Base-by-base conservation (phyloP, 2,888 invertebrate species). In the Lycaena phlaeas region DNA sequence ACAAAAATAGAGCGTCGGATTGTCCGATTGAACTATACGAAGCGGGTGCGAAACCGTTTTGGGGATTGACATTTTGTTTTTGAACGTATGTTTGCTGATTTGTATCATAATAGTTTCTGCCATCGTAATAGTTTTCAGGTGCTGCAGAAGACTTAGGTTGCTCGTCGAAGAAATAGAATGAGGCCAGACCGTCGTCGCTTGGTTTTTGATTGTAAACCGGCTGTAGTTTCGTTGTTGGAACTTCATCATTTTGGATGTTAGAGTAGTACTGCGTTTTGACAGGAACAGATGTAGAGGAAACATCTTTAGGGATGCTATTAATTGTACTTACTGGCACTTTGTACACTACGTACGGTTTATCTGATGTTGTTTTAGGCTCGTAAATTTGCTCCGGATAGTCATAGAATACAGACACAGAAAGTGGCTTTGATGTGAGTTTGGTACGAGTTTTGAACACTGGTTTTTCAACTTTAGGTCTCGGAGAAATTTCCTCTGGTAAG, bases 81-180 rank as follows among this genome's bases (percentile, higher is more conserved):
- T 45, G 54, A 7, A 51, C 59, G 40, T 61, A 65, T n/a, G 59
- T 57, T 45, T 64, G 63, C 40, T 53, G 51, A 42, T 50, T 51
- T 31, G 79, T 73, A 53, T 79, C 77, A 50, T 81, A 84, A 48
- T 77, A 82, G 53, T 84, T 76, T 43, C 77, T 67, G 27, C 81
- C 79, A 46, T 85, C 82, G 49, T 72, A 85, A 55, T 64, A 84
- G 1, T 82, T 70, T 38, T 85, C 76, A 1, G 89, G 87, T 15
- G 87, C 71, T 7, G 88, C 87, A 14, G 88, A 86, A 6, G 87
- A 81, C 52, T 81, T 78, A 1, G 82, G 77, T 50, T 86, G 82
- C 58, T 91, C 90, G 46, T 91, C 89, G 52, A 90, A 90, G 57
- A 90, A 91, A 55, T 87, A 91, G 65, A 88, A 90, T 4, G 90